These are phyloP conservation scores for Synergus gifuensis DNA, from an alignment of 2,888 invertebrate species.

Conservation along the genomic window DNA sequence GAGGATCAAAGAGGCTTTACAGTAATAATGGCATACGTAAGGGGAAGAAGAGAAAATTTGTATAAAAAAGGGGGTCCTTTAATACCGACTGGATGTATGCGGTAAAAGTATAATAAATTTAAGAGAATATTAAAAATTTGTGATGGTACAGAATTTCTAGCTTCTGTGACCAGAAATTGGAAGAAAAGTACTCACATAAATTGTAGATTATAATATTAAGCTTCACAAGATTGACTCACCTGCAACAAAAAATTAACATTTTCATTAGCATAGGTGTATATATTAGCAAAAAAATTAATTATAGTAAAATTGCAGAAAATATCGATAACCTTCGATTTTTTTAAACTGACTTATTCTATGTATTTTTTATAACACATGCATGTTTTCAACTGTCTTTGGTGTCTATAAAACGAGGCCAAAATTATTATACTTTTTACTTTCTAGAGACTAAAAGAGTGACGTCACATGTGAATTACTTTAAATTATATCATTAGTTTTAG, in stretches of 20 bases:
- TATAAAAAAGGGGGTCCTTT: background rate
- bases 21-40: background rate
- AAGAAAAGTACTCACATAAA: background rate
- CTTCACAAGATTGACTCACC: background rate
- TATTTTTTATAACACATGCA: no score
- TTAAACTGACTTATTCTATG: no score
- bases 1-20: background rate
- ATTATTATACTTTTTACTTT: no score
- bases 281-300: no score
- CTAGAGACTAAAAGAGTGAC: no score
- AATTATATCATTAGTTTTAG: no score
- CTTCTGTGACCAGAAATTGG: background rate
- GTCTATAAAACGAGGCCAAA: no score
- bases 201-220: background rate
- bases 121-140: background rate
- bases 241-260: slow-evolving; percentile 15
- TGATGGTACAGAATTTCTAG: background rate
- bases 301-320: no score
- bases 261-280: background rate
- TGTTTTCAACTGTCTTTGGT: no score
- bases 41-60: background rate
- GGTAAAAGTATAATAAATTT: background rate
- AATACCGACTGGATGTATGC: background rate
- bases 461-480: no score
- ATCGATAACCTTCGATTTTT: no score